Conservation (phyloP, 1,140 invertebrate species). For the Latrodectus geometricus region DNA sequence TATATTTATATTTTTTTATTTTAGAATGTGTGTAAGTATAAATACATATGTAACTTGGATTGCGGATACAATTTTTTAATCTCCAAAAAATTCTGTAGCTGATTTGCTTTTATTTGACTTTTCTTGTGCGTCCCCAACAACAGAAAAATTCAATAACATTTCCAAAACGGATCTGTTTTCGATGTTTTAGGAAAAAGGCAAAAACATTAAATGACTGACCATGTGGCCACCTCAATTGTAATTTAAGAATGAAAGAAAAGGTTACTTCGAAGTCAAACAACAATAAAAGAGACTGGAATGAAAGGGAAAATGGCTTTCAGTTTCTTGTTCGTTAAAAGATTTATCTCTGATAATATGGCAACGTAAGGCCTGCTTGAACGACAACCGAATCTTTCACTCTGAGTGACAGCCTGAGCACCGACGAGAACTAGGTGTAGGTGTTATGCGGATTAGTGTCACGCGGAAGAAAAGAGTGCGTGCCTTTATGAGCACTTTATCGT, state of each 20-base stretch:
- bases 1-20: no score
- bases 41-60: no score
- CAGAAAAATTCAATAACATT: background rate
- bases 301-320: slow-evolving; percentile 17
- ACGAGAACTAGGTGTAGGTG: slow-evolving; percentile 44
- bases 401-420: slow-evolving; percentile 47
- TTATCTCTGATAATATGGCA: slow-evolving; percentile 36
- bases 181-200: slow-evolving; percentile 2
- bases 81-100: no score
- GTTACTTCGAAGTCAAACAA: slow-evolving; percentile 4
- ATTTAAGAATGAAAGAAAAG: slow-evolving; percentile 45
- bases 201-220: slow-evolving; percentile 19
- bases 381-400: slow-evolving; percentile 12
- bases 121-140: no score
- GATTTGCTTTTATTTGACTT: no score
- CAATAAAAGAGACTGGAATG: slow-evolving; percentile 15
- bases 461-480: slow-evolving; percentile 25
- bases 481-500: slow-evolving; percentile 45
- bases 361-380: slow-evolving; percentile 30
- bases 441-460: slow-evolving; percentile 52
- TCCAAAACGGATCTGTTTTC: slow-evolving; percentile 15
- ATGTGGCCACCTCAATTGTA: slow-evolving; percentile 28
- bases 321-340: slow-evolving; percentile 22
- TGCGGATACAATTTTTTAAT: no score
- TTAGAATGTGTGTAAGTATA: no score